Base-by-base conservation (phyloP, 92 coral and sea anemone species). In the Montipora capitata region DNA sequence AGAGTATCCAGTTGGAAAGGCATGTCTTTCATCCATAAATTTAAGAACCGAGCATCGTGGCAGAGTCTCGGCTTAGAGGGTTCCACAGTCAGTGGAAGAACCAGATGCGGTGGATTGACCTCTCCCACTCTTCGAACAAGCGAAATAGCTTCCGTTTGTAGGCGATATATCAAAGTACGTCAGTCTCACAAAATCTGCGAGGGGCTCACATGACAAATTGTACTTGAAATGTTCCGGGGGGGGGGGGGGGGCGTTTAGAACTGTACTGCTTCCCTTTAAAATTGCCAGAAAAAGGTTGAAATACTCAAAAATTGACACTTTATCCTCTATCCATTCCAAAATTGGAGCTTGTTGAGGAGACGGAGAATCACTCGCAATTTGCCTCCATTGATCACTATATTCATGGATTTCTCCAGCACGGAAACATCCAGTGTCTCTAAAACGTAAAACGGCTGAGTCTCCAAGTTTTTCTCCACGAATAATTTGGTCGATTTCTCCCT, bases 31-130 rank as follows among this genome's bases (percentile, higher is more conserved):
- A 91, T 87, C 91, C 91, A 86, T 10, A 86, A 42, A 43, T 77
- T 87, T 2, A 87, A 35, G 39, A 68, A 83, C 5, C 94, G 48
- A 6, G 89, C 88, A 45, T 87, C 87, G 49, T 87, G 89, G 41
- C 89, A 77, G 6, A 91, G 68, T 27, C 89, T 83, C 0, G 89
- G 94, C 56, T 91, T 91, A 10, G 91, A 62, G 2, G 91, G 85
- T 40, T 81, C 91, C 38, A 81, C 77, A 4, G 85, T 86, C 3
- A 86, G 78, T 5, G 91, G 91, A 14, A 91, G 74, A 11, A 74
- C 49, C 27, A 91, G 78, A 16, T 86, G 80, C 12, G 91, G 91
- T 11, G 79, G 91, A 11, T 6, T 65, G 7, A 88, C 83, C 76
- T 72, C 59, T 40, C 87, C 83, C 3, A 81, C 79, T 69, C 76